Evolutionary conservation across 2,113 vertebrate genomes (phyloP).

Genomic region (Stigmatopora argus): DNA sequence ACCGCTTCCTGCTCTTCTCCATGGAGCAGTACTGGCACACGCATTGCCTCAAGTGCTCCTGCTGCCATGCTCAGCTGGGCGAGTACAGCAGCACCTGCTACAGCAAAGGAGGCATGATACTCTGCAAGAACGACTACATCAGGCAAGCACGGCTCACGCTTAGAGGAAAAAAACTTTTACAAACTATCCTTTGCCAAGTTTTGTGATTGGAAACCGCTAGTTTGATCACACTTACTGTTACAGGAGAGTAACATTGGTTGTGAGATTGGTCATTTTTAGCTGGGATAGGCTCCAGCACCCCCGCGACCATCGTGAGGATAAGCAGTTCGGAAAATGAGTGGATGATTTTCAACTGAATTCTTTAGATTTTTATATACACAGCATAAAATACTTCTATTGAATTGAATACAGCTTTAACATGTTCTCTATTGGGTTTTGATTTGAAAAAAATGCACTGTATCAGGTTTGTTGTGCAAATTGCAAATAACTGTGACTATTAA

Average conservation of each 20-base stretch:
- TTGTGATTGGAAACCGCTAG: not conserved
- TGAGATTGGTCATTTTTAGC: too few species aligned
- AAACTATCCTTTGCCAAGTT: not conserved
- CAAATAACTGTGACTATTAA: not conserved
- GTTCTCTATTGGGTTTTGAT: too few species aligned
- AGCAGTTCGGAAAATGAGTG: too few species aligned
- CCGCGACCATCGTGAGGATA: too few species aligned
- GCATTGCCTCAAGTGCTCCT: constrained; percentile 75
- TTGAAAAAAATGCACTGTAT: not conserved
- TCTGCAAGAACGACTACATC: constrained; percentile 78
- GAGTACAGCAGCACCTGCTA: constrained; percentile 78
- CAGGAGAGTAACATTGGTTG: not conserved
- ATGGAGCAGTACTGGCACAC: constrained; percentile 81
- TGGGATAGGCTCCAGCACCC: too few species aligned
- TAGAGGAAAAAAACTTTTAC: not conserved
- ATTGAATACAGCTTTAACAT: too few species aligned
- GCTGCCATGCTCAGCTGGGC: constrained; percentile 77
- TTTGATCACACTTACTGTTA: not conserved
- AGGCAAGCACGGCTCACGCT: constrained; percentile 48
- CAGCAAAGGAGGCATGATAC: constrained; percentile 79
- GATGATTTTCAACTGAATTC: too few species aligned
- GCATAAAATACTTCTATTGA: too few species aligned
- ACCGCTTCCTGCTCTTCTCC: constrained; percentile 78
- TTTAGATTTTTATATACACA: too few species aligned
- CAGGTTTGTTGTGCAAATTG: not conserved